Evolutionary conservation across 92 coral and sea anemone species (phyloP), one percentile per base, ranked within the genome.

Genomic region (Zoanthus sansibaricus): DNA sequence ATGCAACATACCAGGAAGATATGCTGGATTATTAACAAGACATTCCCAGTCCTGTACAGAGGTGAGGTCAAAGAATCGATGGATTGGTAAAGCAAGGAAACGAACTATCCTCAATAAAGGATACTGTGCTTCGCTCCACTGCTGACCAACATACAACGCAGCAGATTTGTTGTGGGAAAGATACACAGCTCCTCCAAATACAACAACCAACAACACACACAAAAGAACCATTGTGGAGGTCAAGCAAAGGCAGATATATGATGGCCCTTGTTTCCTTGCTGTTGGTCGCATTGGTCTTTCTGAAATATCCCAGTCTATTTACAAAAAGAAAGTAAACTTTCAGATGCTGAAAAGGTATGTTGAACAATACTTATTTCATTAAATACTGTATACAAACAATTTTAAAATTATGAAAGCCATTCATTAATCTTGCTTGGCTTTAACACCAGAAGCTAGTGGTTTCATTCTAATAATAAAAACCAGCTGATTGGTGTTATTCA

Each of bases 11-110:
- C 98, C 91, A 91, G 90, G 92, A 17, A 33, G 45, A 76, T 49
- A 93, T 15, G 83, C 79, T 21, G 98, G 98, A 82, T 94, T 94
- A n/a, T 89, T 78, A 30, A 94, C 73, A 49, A 94, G 76, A 45
- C 98, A 94, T 5, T 94, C 98, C 98, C 94, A 94, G 6, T 76
- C 71, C 61, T 94, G 74, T 54, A 87, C 21, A 44, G 55, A 58
- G 70, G 92, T 59, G 51, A 94, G 66, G 87, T 94, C 92, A 56
- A 88, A 78, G 76, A 82, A 72, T 4, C 46, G 84, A 56, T 94
- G 98, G 7, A 94, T 3, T 6, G 98, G 98, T 32, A 94, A 82
- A 11, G 93, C 75, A n/a, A 87, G 62, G 6, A 72, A 52, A 45
- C 98, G 94, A 16, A 91, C 49, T 0, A 75, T 20, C 52, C 98